phyloP scores from a whole-genome alignment of 1,140 invertebrate species.

The Halyomorpha halys region DNA sequence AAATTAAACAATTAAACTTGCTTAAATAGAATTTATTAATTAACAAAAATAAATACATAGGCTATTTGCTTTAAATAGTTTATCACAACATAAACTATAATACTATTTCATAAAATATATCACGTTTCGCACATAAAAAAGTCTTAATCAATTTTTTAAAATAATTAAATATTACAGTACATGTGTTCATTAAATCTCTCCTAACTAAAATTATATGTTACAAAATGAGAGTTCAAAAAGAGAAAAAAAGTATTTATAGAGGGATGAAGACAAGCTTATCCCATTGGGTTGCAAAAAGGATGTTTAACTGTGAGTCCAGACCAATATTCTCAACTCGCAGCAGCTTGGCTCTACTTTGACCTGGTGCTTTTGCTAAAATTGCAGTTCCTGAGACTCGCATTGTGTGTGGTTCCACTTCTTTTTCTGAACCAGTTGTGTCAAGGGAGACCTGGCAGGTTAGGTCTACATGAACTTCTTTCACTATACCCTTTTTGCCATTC shows the following conservation, averaged over 20 bases:
- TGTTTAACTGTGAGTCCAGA: constrained; percentile 52
- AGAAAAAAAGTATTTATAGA: constrained; percentile 23
- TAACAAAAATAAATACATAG: too few species aligned
- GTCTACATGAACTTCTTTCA: constrained; percentile 53
- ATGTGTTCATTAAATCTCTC: too few species aligned
- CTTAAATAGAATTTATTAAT: too few species aligned
- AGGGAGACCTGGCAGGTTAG: constrained; percentile 52
- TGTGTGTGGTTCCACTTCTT: constrained; percentile 45
- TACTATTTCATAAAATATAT: too few species aligned
- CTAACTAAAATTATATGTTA: too few species aligned
- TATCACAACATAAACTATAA: too few species aligned
- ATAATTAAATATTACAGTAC: too few species aligned
- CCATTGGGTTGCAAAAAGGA: constrained; percentile 49
- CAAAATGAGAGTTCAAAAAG: not conserved
- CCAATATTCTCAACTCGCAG: constrained; percentile 51
- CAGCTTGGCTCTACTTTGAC: constrained; percentile 40
- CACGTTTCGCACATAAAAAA: too few species aligned
- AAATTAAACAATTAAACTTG: too few species aligned
- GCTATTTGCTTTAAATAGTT: too few species aligned
- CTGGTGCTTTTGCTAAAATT: constrained; percentile 47
- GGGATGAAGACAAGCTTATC: constrained; percentile 51
- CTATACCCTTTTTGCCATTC: constrained; percentile 4
- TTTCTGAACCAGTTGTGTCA: constrained; percentile 44
- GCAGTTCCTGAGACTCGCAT: constrained; percentile 55
- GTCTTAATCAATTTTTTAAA: too few species aligned